Conservation (phyloP, 2,797 vertebrate genomes). For the Chelon auratus region DNA sequence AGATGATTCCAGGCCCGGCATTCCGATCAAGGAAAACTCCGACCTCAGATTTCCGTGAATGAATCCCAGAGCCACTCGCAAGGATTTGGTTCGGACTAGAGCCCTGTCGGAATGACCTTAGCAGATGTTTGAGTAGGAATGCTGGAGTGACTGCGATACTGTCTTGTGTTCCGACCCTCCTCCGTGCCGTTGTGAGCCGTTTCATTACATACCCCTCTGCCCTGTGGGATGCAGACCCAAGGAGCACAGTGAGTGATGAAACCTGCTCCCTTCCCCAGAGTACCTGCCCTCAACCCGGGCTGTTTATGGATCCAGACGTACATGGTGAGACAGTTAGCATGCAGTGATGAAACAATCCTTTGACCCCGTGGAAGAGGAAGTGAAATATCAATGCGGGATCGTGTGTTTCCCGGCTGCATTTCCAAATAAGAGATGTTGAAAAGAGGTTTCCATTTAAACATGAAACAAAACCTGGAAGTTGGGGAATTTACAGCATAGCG, state of each 20-base stretch:
- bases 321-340: slow-evolving; percentile 20
- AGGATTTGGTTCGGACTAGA: slow-evolving; percentile 47
- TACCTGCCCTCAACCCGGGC: slow-evolving; percentile 31
- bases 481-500: neutral
- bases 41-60: slow-evolving; percentile 59
- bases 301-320: slow-evolving; percentile 28
- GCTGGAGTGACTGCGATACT: slow-evolving; percentile 54
- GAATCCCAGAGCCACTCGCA: slow-evolving; percentile 46
- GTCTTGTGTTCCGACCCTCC: slow-evolving; percentile 46
- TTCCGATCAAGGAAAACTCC: slow-evolving; percentile 62
- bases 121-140: slow-evolving; percentile 73
- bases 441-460: slow-evolving; percentile 22
- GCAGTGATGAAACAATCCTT: slow-evolving; percentile 40
- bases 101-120: slow-evolving; percentile 63
- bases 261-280: slow-evolving; percentile 35
- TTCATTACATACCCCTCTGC: slow-evolving; percentile 48
- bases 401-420: slow-evolving; percentile 21
- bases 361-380: slow-evolving; percentile 29
- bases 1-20: slow-evolving; percentile 45
- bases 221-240: slow-evolving; percentile 40
- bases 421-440: slow-evolving; percentile 22
- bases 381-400: slow-evolving; percentile 15
- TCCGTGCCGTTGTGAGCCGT: slow-evolving; percentile 56
- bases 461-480: slow-evolving; percentile 10
- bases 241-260: slow-evolving; percentile 55